Percentiles rank a stretch among this genome's conserved stretches.
Conservation (phyloP, 53 echinoderm and acorn worm species). For the Pentamera pediparva region DNA sequence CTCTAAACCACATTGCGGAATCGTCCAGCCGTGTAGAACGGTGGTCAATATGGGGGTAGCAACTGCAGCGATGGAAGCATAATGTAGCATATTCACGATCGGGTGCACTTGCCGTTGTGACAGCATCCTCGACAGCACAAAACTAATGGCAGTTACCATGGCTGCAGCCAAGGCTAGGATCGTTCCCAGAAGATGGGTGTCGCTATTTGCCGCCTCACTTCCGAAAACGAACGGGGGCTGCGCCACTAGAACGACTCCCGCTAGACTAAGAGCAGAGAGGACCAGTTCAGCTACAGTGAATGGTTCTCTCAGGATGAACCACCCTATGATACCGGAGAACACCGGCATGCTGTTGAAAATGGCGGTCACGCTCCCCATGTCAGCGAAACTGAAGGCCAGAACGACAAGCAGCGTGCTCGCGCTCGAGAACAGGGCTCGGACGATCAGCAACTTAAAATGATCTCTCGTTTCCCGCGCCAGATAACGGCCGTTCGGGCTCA, state of each 20-base stretch:
- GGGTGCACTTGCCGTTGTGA: neutral
- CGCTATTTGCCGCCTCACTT: neutral
- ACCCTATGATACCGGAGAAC: conserved; percentile 35
- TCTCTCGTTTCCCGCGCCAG: neutral
- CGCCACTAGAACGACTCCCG: conserved; percentile 27
- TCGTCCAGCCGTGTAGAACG: conserved; percentile 9
- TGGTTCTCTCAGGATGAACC: conserved; percentile 28
- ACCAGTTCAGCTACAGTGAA: conserved; percentile 31
- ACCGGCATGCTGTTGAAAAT: conserved; percentile 33
- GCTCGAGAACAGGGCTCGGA: neutral
- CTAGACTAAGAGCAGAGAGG: conserved; percentile 11
- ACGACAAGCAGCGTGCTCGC: neutral
- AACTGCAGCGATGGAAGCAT: neutral
- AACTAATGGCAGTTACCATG: neutral
- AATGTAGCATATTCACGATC: neutral
- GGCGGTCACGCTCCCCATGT: conserved; percentile 31
- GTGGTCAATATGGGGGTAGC: neutral
- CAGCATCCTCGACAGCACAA: conserved; percentile 30
- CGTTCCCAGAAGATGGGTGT: conserved; percentile 28
- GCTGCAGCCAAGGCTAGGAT: conserved; percentile 18
- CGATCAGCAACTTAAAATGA: neutral
- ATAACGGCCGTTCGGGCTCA: neutral
- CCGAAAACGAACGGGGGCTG: conserved; percentile 44
- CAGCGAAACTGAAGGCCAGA: conserved; percentile 13
- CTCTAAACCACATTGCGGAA: conserved; percentile 28